Conservation (phyloP, 2,113 vertebrate species). For the Gallinago jamesoni region DNA sequence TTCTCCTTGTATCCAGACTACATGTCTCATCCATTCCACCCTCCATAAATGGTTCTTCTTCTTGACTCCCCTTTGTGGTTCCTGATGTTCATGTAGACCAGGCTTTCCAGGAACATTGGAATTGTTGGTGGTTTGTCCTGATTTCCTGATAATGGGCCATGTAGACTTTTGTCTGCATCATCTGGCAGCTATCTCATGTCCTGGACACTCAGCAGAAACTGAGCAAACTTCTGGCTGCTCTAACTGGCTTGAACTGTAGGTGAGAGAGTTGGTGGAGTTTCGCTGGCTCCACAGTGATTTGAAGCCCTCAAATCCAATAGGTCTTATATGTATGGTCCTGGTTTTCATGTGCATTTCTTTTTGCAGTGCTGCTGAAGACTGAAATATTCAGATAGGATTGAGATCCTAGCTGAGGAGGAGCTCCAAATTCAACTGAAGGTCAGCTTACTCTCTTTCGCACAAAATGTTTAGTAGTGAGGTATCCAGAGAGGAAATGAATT, state of each 20-base stretch:
- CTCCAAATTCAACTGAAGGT: background rate
- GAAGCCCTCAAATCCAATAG: background rate
- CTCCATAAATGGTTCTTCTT: background rate
- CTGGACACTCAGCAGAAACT: background rate
- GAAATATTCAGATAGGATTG: background rate
- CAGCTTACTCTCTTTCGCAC: background rate
- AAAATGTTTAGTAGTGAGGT: background rate
- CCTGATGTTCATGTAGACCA: background rate
- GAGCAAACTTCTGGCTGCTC: background rate
- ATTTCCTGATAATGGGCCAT: background rate
- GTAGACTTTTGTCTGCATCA: conserved; percentile 8
- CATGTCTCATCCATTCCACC: background rate
- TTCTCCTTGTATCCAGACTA: background rate
- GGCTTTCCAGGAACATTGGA: background rate
- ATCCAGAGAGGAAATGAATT: conserved; percentile 1
- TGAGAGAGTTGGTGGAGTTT: background rate
- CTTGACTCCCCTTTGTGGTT: background rate
- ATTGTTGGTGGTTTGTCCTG: background rate
- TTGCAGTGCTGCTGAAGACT: background rate
- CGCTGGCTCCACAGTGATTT: background rate
- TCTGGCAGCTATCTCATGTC: background rate
- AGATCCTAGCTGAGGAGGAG: background rate
- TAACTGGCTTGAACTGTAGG: background rate
- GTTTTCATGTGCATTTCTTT: background rate
- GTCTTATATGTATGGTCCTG: background rate